Evolutionary conservation across 1,140 invertebrate species (phyloP).

Genomic region (Manduca sexta): DNA sequence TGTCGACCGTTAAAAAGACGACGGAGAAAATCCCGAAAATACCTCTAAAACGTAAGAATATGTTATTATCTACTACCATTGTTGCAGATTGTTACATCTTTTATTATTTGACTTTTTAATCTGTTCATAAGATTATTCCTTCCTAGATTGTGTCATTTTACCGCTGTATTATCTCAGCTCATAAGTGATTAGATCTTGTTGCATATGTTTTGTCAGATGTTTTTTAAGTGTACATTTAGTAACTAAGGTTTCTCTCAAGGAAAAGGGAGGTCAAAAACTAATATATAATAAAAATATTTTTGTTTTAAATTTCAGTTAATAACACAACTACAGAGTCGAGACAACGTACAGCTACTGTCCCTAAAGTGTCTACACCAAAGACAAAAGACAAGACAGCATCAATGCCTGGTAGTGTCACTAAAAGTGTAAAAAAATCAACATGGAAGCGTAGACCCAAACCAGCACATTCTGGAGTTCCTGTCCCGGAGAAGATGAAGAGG

Average conservation of each 20-base stretch:
- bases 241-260: too few species aligned
- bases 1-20: constrained; percentile 21
- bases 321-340: constrained; percentile 19
- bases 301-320: constrained; percentile 29
- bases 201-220: too few species aligned
- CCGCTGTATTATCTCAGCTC: too few species aligned
- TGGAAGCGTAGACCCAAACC: constrained; percentile 51
- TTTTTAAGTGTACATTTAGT: too few species aligned
- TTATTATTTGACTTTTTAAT: neutral
- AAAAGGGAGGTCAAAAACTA: too few species aligned
- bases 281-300: neutral
- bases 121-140: too few species aligned
- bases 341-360: constrained; percentile 38
- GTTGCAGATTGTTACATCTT: too few species aligned
- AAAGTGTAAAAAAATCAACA: constrained; percentile 45
- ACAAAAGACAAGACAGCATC: constrained; percentile 35
- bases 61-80: neutral
- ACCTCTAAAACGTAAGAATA: constrained; percentile 16
- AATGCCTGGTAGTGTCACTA: constrained; percentile 33
- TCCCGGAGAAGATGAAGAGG: constrained; percentile 59
- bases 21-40: constrained; percentile 30
- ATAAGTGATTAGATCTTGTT: too few species aligned
- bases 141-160: too few species aligned
- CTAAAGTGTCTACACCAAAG: constrained; percentile 40
- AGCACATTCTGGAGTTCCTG: constrained; percentile 59